Evolutionary conservation across 2,888 invertebrate genomes (phyloP), one percentile per base, ranked within the genome.

Genomic region (Pammene fasciana): DNA sequence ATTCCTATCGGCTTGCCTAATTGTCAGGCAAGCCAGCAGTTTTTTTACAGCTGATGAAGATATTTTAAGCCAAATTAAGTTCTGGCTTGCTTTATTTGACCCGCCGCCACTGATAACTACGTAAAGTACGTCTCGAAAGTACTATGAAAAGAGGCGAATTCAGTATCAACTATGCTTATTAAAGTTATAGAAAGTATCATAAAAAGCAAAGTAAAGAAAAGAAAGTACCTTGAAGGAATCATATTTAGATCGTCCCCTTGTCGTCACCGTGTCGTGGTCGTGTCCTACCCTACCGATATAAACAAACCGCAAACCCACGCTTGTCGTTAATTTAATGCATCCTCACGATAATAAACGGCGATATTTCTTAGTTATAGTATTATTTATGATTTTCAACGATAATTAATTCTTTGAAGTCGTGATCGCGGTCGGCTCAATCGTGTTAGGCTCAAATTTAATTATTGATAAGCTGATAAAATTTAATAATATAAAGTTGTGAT

Each of bases 381-480:
- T 68, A 64, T 68, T 65, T 65, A 68, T 14, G 57, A 64, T 68
- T 55, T 26, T 57, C 4, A 45, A 41, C 43, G 16, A 50, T 57
- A 64, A 64, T 68, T 64, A 57, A 65, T 65, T 68, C 64, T 5
- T n/a, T 45, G 45, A 65, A 70, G 46, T 55, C 54, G 46, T 48
- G 55, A 67, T 41, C 67, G 55, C 61, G 26, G 46, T 45, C 36
- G 54, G 52, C 43, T 41, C 41, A 45, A 59, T 57, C 43, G 50
- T 26, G 60, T 60, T 65, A 46, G 16, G 59, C 41, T 65, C 14
- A 41, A 60, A 65, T 52, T 64, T 57, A 26, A 59, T 65, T 60
- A 41, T 65, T 60, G 16, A 46, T 46, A 38, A 55, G 59, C 38
- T 45, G 48, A 56, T 61, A 67, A 61, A 45, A 43, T 43, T 38